Base-by-base conservation (phyloP, 2,888 invertebrate genomes). In the Brachynemurus nebulosus region DNA sequence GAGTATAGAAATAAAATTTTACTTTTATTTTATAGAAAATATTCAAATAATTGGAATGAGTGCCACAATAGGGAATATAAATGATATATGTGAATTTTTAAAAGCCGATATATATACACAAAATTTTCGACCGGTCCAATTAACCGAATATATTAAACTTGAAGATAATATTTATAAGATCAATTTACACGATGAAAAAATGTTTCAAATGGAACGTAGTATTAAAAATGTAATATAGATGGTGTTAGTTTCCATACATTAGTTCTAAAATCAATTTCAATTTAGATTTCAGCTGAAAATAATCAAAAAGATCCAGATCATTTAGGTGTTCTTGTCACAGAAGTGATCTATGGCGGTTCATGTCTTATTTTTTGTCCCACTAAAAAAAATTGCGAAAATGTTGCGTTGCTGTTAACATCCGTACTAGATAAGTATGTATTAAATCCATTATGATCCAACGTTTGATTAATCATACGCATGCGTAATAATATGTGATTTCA, bases 31-130 rank as follows among this genome's bases (percentile, higher is more conserved):
- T 63, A 18, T 55, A 78, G 78, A 68, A 35, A 66, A 66, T 45
- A 80, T 88, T 47, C 93, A 93, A 61, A 80, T 97, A 46, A 76
- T 97, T 14, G 95, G 92, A 17, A 96, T 97, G 93, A 93, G 92
- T 63, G 97, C 97, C 0, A 97, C 97, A 0, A 84, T 97, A 53
- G 92, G 89, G 46, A 96, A 97, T 66, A 67, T 95, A 43, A 61
- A 73, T 1, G 89, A 95, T 57, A 59, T 98, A 35, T 78, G 83
- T 1, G 56, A 62, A 43, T 97, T 93, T 64, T 67, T 98, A 2
- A 71, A 78, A 43, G 85, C 93, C 0, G 81, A 86, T 41, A 69
- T 86, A 11, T 96, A 83, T 61, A 74, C 78, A 11, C 77, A 81
- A 45, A 76, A 91, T 58, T 97, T 96, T 66, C 72, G 96, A 34